Conservation (phyloP, 2,888 invertebrate genomes). For the Geophilus truncorum region DNA sequence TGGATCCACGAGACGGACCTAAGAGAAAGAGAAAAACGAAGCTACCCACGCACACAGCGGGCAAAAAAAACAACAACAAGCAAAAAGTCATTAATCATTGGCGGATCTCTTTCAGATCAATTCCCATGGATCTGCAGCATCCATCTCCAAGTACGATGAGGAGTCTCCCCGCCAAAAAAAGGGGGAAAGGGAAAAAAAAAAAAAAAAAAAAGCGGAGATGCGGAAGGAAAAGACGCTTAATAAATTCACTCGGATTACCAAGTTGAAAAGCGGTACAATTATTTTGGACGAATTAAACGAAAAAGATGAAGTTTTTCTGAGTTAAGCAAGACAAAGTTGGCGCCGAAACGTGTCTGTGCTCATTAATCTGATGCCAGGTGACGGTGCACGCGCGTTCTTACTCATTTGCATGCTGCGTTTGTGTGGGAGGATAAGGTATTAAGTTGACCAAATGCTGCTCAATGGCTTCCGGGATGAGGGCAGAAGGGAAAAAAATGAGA, state of each 20-base stretch:
- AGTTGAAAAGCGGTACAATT: conserved; percentile 14
- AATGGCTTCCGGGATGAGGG: background rate
- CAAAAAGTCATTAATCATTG: conserved; percentile 33
- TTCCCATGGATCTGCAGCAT: conserved; percentile 25
- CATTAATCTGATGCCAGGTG: conserved; percentile 18
- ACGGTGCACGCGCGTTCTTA: background rate
- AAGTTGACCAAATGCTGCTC: conserved; percentile 12
- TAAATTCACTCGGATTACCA: conserved; percentile 15
- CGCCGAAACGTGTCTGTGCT: background rate
- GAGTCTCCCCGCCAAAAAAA: background rate
- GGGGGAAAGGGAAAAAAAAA: background rate
- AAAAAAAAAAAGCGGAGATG: background rate
- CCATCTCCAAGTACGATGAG: conserved; percentile 11
- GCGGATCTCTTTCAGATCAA: conserved; percentile 33
- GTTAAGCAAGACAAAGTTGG: conserved; percentile 18
- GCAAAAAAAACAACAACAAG: conserved; percentile 31
- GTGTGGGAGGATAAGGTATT: background rate
- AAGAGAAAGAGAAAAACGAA: conserved; percentile 18
- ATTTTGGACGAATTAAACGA: conserved; percentile 5
- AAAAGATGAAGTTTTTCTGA: background rate
- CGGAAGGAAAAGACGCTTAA: conserved; percentile 25
- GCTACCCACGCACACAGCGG: background rate
- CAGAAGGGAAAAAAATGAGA: background rate
- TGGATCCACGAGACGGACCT: conserved; percentile 13
- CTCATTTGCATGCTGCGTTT: conserved; percentile 20